These are phyloP conservation scores for Hipparchia sbordonii DNA, from an alignment of 2,888 invertebrate genomes.

Conservation along the genomic window DNA sequence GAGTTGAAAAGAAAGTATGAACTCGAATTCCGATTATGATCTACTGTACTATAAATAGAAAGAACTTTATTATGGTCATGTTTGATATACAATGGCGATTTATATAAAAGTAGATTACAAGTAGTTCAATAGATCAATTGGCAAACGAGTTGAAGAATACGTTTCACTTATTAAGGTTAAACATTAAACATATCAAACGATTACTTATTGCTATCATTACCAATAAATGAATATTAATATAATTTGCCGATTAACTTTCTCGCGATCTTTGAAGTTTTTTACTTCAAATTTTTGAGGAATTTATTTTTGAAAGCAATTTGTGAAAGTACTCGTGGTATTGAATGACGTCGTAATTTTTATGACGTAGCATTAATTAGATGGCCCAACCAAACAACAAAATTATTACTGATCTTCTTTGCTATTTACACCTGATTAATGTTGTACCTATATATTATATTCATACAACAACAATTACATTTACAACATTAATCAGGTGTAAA, in stretches of 20 bases:
- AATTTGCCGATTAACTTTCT: conserved; percentile 27
- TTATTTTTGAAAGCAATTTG: too few relatives aligned
- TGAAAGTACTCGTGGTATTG: too few relatives aligned
- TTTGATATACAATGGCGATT: conserved; percentile 24
- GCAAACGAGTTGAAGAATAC: conserved; percentile 29
- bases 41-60: conserved; percentile 21
- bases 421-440: too few relatives aligned
- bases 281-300: neutral
- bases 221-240: conserved; percentile 31
- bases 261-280: conserved; percentile 19
- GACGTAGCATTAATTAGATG: too few relatives aligned
- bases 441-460: too few relatives aligned
- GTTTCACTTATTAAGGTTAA: conserved; percentile 33
- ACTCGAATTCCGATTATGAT: conserved; percentile 20
- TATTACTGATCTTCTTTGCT: too few relatives aligned
- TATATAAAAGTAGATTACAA: conserved; percentile 27
- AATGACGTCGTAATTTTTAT: too few relatives aligned
- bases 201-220: conserved; percentile 26
- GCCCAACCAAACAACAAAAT: too few relatives aligned
- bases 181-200: conserved; percentile 21
- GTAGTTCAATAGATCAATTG: conserved; percentile 37
- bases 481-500: too few relatives aligned
- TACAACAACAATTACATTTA: too few relatives aligned
- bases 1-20: conserved; percentile 25
- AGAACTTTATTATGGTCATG: conserved; percentile 19